Evolutionary conservation across 2,113 vertebrate species (phyloP), one percentile per base, ranked within the genome.

Genomic region (Elachura formosa): DNA sequence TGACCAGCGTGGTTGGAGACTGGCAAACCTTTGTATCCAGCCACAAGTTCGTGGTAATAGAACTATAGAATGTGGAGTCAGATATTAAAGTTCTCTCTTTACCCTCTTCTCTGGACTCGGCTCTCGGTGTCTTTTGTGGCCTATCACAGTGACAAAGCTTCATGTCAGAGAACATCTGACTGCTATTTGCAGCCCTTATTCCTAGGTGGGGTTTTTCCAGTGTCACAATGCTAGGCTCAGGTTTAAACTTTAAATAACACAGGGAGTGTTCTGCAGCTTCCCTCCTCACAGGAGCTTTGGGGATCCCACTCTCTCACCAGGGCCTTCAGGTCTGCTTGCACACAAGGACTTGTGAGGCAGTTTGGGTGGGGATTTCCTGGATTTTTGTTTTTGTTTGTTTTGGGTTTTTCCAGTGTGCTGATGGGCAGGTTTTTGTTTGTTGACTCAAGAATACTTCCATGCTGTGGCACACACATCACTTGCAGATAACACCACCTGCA

Each of bases 231-330:
- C 21, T 23, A 36, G 8, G 2, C 25, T 49, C 6, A 81, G 59
- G 52, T 72, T 93, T 91, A 43, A 87, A 52, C 49, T 79, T 95
- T 84, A 91, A 91, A 87, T 54, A 28, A 9, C 81, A 41, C 10
- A 41, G 49, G 71, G 81, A 76, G 29, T 3, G 45, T 22, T 61
- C 38, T 43, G 34, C 48, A 74, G 41, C n/a, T 63, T 82, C 45
- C 36, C 28, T 84, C 66, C 18, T 1, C 33, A 38, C 4, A 52
- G 43, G 14, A 81, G 22, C 61, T 46, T 24, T 75, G 73, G 36
- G 52, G 82, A 59, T 67, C 36, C 43, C 14, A 5, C 36, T 63
- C 22, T 51, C 26, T 22, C 87, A 43, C 19, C 22, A 28, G 12
- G 9, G 21, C 8, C 26, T 55, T 34, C 9, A 48, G 23, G 63